Conservation (phyloP, 2,797 vertebrate species). For the Dendrocincla tyrannina region DNA sequence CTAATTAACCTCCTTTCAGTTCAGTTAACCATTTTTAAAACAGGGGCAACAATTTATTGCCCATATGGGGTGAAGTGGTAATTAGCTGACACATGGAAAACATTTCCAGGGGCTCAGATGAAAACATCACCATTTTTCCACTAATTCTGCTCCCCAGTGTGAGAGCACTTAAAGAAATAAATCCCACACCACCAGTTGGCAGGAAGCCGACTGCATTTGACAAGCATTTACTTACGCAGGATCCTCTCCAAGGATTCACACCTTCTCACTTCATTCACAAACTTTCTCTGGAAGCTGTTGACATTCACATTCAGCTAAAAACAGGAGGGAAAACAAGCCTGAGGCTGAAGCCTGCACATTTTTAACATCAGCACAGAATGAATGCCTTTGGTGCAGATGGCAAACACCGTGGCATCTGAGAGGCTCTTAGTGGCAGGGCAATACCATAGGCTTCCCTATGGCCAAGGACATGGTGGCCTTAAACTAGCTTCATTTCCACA, state of each 20-base stretch:
- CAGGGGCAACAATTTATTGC: slow-evolving; percentile 1
- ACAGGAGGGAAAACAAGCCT: slow-evolving; percentile 32
- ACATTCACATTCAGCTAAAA: slow-evolving; percentile 77
- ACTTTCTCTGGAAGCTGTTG: slow-evolving; percentile 83
- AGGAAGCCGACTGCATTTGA: neutral
- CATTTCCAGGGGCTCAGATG: slow-evolving; percentile 3
- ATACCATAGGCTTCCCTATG: accelerated
- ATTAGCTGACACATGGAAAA: neutral
- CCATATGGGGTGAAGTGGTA: neutral
- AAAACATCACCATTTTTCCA: slow-evolving; percentile 32
- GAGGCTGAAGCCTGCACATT: neutral
- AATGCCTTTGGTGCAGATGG: accelerated
- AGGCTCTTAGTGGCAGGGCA: neutral
- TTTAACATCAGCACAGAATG: neutral
- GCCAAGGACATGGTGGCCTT: neutral
- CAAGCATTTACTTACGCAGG: slow-evolving; percentile 74
- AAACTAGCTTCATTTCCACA: neutral
- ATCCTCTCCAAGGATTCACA: slow-evolving; percentile 83
- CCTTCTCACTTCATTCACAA: slow-evolving; percentile 83
- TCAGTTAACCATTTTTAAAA: slow-evolving; percentile 20
- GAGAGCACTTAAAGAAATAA: slow-evolving; percentile 48
- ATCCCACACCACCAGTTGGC: slow-evolving; percentile 12
- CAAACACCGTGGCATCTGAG: neutral
- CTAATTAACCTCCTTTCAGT: neutral
- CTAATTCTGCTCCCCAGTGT: neutral